Conservation (phyloP, 2,113 vertebrate species). For the Poeciliopsis prolifica region DNA sequence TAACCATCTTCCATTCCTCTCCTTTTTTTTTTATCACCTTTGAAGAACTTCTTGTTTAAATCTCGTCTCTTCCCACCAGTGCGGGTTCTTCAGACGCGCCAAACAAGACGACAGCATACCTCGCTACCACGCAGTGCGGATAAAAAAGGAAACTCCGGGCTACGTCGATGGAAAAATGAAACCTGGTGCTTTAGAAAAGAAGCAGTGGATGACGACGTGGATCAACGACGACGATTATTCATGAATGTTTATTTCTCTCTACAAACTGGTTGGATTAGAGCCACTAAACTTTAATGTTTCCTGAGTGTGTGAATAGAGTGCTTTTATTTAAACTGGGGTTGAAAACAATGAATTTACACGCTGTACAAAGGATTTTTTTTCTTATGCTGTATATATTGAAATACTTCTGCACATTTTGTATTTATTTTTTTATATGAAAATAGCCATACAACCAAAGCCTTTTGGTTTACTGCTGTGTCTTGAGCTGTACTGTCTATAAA, state of each 20-base stretch:
- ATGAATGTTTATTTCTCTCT: conserved; percentile 54
- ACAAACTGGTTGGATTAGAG: not conserved
- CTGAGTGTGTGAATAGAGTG: not conserved
- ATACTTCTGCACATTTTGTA: conserved; percentile 76
- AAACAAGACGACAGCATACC: conserved; percentile 92
- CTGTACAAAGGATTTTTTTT: conserved; percentile 75
- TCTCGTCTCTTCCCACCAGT: conserved; percentile 75
- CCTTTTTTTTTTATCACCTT: not conserved
- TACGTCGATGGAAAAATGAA: conserved; percentile 82
- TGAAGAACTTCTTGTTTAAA: not conserved
- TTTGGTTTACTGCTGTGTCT: conserved; percentile 41
- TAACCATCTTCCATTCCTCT: conserved; percentile 12
- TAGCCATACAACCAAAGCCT: conserved; percentile 81
- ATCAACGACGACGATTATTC: conserved; percentile 92
- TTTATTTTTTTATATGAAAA: conserved; percentile 86
- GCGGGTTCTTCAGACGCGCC: conserved; percentile 95
- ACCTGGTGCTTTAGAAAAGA: conserved; percentile 83
- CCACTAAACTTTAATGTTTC: conserved; percentile 3
- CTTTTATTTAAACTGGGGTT: conserved; percentile 4
- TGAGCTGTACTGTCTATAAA: conserved; percentile 8
- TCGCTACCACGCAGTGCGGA: conserved; percentile 92
- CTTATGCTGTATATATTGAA: conserved; percentile 87
- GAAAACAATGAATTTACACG: conserved; percentile 33
- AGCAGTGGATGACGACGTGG: conserved; percentile 96
- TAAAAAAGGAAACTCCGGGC: conserved; percentile 87